These are phyloP conservation scores for Chironomus riparius DNA, from an alignment of 2,888 invertebrate genomes.

Conservation along the genomic window DNA sequence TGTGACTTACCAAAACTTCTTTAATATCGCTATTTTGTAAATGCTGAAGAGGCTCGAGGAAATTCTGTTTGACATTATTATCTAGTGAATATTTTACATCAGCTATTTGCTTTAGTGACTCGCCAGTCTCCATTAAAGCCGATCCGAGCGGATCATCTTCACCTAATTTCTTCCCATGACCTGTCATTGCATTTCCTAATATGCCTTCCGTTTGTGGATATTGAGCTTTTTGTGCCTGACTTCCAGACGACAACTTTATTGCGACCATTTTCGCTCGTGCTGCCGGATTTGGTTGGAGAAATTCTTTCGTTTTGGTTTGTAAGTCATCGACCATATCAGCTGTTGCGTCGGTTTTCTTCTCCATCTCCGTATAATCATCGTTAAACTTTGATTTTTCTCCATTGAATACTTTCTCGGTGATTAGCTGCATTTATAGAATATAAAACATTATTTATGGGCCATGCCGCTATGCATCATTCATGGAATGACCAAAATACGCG, in stretches of 20 bases:
- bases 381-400: slow-evolving; percentile 81
- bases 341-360: slow-evolving; percentile 79
- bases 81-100: slow-evolving; percentile 80
- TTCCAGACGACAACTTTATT: slow-evolving; percentile 56
- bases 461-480: too few species aligned
- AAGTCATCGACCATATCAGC: slow-evolving; percentile 72
- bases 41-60: slow-evolving; percentile 72
- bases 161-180: slow-evolving; percentile 66
- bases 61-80: slow-evolving; percentile 81
- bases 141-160: slow-evolving; percentile 65
- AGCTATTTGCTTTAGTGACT: slow-evolving; percentile 73
- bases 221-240: slow-evolving; percentile 37
- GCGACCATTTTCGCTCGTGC: slow-evolving; percentile 64
- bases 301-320: slow-evolving; percentile 73
- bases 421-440: slow-evolving; percentile 52
- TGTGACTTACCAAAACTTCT: slow-evolving; percentile 56
- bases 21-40: slow-evolving; percentile 77
- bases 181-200: slow-evolving; percentile 69
- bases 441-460: not conserved
- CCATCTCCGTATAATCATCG: slow-evolving; percentile 77
- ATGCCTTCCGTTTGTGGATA: slow-evolving; percentile 82
- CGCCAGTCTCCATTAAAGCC: slow-evolving; percentile 68
- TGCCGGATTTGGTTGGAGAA: slow-evolving; percentile 77
- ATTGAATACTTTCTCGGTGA: slow-evolving; percentile 82
- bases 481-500: too few species aligned